Base-by-base conservation (phyloP, 1,140 invertebrate genomes). In the Drosophila miranda region DNA sequence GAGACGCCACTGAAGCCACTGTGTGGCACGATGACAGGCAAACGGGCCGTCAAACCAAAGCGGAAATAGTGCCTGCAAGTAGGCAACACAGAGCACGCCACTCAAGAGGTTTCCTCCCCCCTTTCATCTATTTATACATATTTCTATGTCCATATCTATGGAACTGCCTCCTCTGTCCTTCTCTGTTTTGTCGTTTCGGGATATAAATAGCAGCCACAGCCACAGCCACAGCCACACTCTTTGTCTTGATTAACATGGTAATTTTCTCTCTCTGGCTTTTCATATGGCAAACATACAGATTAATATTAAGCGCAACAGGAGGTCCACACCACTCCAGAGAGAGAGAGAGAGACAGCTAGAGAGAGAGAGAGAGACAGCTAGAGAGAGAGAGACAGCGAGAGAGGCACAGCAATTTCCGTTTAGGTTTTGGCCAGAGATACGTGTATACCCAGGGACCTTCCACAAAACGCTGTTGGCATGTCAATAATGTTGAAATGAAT, bases 401-500 rank as follows among this genome's bases (percentile, higher is more conserved):
- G 23, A 26, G 23, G 23, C 38, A 70, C 56, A 77, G 58, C 62
- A 50, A 77, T 77, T 72, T 83, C 80, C 80, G 75, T 79, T 75
- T 51, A 73, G 61, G 56, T 60, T 59, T 45, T 73, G 41, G 30
- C 51, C 73, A 46, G 26, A 26, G 58, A 13, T 34, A 34, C 58
- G 53, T 49, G 1, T 41, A 51, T 42, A 53, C 48, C 38, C 43
- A 60, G 48, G 67, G 71, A 59, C 54, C 71, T 75, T 55, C 61
- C 54, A 60, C 72, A 75, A 75, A 38, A 77, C 78, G 82, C 82
- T 57, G 77, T 51, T 87, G 81, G 81, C 81, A 86, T 86, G 81
- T 87, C 81, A 86, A 86, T 86, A 86, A 86, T 86, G 81, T 78
- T 86, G 77, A 86, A 86, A 86, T 81, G 81, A 81, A 81, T 70